Conservation (phyloP, 2,113 vertebrate genomes). For the Carollia perspicillata region DNA sequence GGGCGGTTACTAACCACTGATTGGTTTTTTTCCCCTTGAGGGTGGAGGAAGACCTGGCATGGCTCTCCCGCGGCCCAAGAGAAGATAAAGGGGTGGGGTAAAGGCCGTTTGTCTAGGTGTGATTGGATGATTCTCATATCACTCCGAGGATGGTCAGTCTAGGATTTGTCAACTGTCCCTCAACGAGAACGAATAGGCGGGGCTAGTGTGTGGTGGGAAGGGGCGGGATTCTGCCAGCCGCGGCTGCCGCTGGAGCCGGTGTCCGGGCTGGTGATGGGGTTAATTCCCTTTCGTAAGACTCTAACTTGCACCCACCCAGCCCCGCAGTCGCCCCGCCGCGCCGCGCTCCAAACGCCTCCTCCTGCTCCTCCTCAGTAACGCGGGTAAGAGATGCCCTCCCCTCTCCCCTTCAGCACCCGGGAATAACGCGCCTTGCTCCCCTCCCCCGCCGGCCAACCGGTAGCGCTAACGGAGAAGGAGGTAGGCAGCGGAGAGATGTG, state of each 20-base stretch:
- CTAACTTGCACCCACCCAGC: slow-evolving; percentile 70
- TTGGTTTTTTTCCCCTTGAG: slow-evolving; percentile 60
- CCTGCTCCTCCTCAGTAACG: slow-evolving; percentile 73
- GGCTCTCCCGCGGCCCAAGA: not conserved
- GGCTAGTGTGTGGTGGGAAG: slow-evolving; percentile 72
- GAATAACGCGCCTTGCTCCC: slow-evolving; percentile 72
- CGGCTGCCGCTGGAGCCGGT: slow-evolving; percentile 76
- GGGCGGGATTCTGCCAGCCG: slow-evolving; percentile 72
- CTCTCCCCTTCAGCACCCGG: slow-evolving; percentile 48
- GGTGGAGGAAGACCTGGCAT: slow-evolving; percentile 56
- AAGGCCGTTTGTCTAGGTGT: not conserved
- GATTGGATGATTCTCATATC: not conserved
- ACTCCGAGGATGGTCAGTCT: not conserved
- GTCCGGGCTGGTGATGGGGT: slow-evolving; percentile 79
- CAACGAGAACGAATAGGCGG: slow-evolving; percentile 49
- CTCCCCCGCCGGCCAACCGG: slow-evolving; percentile 74
- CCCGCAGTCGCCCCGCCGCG: slow-evolving; percentile 68
- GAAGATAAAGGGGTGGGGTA: slow-evolving; percentile 49
- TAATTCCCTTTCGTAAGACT: slow-evolving; percentile 75
- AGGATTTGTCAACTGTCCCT: slow-evolving; percentile 27
- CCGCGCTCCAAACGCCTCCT: slow-evolving; percentile 68
- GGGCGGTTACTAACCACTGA: slow-evolving; percentile 40
- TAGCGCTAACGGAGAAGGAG: slow-evolving; percentile 75
- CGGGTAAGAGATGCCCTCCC: slow-evolving; percentile 72
- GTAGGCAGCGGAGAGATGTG: slow-evolving; percentile 17